Percentiles rank a stretch among this genome's conserved stretches.
Conservation (phyloP, 1,140 invertebrate species). For the Scaptomyza pallida region DNA sequence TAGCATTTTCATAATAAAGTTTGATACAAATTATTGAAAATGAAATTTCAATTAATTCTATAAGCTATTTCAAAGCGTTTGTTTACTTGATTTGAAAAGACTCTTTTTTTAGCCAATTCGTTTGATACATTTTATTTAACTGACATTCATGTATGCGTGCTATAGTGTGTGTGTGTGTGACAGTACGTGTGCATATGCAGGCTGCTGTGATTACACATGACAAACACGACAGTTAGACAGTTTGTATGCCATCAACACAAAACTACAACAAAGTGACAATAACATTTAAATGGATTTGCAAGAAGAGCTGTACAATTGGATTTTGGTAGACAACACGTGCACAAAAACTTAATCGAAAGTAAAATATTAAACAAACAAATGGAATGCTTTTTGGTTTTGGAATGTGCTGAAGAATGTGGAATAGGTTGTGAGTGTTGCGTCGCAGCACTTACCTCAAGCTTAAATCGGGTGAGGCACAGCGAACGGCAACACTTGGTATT, state of each 20-base stretch:
- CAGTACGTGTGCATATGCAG: slow-evolving; percentile 14
- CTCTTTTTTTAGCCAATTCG: neutral
- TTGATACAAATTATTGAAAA: slow-evolving; percentile 21
- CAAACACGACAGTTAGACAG: slow-evolving; percentile 28
- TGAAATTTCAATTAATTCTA: slow-evolving; percentile 10
- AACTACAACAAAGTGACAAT: slow-evolving; percentile 24
- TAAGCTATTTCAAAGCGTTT: neutral
- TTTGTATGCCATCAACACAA: neutral
- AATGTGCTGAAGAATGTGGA: slow-evolving; percentile 18
- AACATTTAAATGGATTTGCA: slow-evolving; percentile 29
- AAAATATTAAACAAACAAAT: slow-evolving; percentile 68
- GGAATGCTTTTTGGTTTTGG: slow-evolving; percentile 44
- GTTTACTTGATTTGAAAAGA: slow-evolving; percentile 23
- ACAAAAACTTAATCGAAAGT: slow-evolving; percentile 52
- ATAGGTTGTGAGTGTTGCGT: neutral
- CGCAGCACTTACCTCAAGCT: slow-evolving; percentile 89
- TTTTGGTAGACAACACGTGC: slow-evolving; percentile 45
- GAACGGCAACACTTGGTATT: slow-evolving; percentile 90
- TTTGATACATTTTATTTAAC: slow-evolving; percentile 9
- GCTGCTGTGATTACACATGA: slow-evolving; percentile 23
- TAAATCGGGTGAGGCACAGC: slow-evolving; percentile 96
- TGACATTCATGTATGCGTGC: neutral
- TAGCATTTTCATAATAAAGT: slow-evolving; percentile 2
- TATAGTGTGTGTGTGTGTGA: neutral
- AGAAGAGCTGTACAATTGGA: neutral